Evolutionary conservation across 2,888 invertebrate genomes (phyloP).

Genomic region (Gonocerus acuteangulatus): DNA sequence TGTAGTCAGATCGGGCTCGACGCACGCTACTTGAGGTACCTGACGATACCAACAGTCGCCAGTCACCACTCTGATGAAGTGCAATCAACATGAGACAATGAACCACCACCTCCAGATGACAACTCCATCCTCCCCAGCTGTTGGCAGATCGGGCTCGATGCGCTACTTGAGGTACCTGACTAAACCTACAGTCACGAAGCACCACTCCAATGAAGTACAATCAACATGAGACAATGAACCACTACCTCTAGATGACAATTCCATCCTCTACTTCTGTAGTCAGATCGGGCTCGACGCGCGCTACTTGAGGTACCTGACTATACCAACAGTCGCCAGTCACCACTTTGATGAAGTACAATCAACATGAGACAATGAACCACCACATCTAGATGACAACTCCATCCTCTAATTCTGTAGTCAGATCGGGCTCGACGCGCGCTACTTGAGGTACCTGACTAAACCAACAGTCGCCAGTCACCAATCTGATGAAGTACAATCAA

Average conservation of each 20-base stretch:
- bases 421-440: slow-evolving; percentile 69
- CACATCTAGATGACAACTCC: neutral
- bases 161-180: neutral
- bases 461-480: slow-evolving; percentile 35
- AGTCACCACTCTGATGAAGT: slow-evolving; percentile 74
- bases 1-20: neutral
- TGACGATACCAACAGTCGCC: too few relatives aligned
- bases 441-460: slow-evolving; percentile 96
- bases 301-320: slow-evolving; percentile 99
- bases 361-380: slow-evolving; percentile 58
- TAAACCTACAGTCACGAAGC: neutral
- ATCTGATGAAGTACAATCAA: slow-evolving; percentile 97
- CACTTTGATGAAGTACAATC: slow-evolving; percentile 94
- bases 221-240: too few relatives aligned
- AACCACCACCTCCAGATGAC: neutral
- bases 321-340: too few relatives aligned
- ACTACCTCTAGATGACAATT: too few relatives aligned
- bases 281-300: slow-evolving; percentile 60
- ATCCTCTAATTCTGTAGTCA: neutral
- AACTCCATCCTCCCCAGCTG: neutral
- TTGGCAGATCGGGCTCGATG: neutral
- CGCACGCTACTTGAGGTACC: neutral
- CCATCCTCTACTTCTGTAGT: too few relatives aligned
- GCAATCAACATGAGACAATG: slow-evolving; percentile 77
- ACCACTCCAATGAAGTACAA: too few relatives aligned